Evolutionary conservation across 2,797 vertebrate species (phyloP).

Genomic region (Cyprinodon diabolis): DNA sequence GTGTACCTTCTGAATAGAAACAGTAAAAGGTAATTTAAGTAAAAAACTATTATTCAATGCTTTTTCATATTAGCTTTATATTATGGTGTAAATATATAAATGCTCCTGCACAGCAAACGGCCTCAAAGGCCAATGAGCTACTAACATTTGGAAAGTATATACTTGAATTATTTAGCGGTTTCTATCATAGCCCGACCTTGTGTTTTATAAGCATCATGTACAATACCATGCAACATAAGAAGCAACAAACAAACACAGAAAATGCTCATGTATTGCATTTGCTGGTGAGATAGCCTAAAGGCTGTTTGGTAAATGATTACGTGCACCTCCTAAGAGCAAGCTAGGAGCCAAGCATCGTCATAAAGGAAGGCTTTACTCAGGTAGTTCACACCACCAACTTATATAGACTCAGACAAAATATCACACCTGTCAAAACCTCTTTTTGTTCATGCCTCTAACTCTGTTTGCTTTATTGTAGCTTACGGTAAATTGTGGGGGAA

Average conservation of each 20-base stretch:
- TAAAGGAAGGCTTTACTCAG: conserved; percentile 21
- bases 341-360: conserved; percentile 51
- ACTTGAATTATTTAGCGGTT: conserved; percentile 67
- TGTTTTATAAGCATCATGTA: conserved; percentile 48
- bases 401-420: conserved; percentile 61
- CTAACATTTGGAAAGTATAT: conserved; percentile 46
- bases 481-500: conserved; percentile 28
- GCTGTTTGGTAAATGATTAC: conserved; percentile 53
- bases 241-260: conserved; percentile 32
- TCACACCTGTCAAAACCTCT: conserved; percentile 70
- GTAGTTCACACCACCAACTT: conserved; percentile 35
- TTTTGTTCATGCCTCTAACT: conserved; percentile 44
- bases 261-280: conserved; percentile 37
- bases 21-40: conserved; percentile 21
- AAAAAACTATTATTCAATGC: conserved; percentile 17
- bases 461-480: conserved; percentile 36
- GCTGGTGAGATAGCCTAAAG: conserved; percentile 43
- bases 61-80: conserved; percentile 20
- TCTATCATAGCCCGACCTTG: conserved; percentile 23
- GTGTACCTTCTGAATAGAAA: conserved; percentile 1
- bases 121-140: conserved; percentile 31
- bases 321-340: conserved; percentile 43
- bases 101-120: conserved; percentile 33
- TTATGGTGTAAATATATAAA: conserved; percentile 29
- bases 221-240: conserved; percentile 57